Conservation (phyloP, 2,888 invertebrate species). For the Cephus runcator region DNA sequence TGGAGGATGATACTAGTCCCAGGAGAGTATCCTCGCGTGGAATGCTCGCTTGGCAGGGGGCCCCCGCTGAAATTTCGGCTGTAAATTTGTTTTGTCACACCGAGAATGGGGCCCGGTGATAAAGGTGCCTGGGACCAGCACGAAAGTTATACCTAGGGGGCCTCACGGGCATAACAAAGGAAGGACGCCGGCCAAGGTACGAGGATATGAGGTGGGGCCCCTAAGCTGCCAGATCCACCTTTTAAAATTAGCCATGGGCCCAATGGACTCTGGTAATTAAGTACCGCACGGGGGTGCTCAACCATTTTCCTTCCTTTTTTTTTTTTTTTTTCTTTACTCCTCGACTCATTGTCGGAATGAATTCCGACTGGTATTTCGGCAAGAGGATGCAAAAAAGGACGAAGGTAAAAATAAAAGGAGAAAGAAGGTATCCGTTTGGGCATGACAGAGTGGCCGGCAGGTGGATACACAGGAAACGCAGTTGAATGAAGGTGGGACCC, state of each 20-base stretch:
- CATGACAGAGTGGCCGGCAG: no score
- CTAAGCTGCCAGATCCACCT: constrained; percentile 12
- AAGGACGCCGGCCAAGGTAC: constrained; percentile 14
- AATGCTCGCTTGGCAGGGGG: constrained; percentile 35
- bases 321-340: no score
- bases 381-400: neutral
- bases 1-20: neutral
- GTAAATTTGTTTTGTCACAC: constrained; percentile 52
- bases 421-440: neutral
- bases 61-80: constrained; percentile 34
- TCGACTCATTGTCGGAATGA: no score
- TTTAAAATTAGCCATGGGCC: constrained; percentile 4
- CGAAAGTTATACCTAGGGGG: constrained; percentile 35
- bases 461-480: no score
- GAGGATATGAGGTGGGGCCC: constrained; percentile 13
- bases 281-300: constrained; percentile 17
- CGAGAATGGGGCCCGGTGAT: constrained; percentile 38
- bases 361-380: no score
- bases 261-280: constrained; percentile 23
- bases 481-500: no score
- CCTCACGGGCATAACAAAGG: constrained; percentile 20
- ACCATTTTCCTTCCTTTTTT: neutral
- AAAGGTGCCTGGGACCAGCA: constrained; percentile 36
- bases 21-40: constrained; percentile 6
- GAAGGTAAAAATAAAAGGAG: neutral